Conservation (phyloP, 2,888 invertebrate genomes). For the Cantharis nigra region DNA sequence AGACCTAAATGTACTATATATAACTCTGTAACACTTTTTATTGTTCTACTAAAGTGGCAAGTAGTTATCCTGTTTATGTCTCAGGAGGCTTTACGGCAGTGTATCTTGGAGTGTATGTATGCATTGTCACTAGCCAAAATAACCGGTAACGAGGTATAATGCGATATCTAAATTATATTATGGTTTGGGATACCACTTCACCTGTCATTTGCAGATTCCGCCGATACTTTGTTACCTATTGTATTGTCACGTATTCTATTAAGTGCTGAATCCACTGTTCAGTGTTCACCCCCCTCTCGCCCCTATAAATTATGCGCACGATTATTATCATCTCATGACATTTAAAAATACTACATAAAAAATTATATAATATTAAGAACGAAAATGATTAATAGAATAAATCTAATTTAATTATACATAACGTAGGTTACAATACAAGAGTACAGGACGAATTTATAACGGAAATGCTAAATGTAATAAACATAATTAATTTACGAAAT, state of each 20-base stretch:
- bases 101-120: slow-evolving; percentile 34
- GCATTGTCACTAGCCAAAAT: slow-evolving; percentile 40
- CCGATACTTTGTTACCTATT: slow-evolving; percentile 41
- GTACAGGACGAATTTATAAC: not conserved
- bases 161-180: slow-evolving; percentile 37
- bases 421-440: too few relatives aligned
- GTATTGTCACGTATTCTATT: slow-evolving; percentile 37
- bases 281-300: too few relatives aligned
- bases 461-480: not conserved
- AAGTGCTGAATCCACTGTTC: slow-evolving; percentile 14
- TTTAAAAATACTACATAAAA: not conserved
- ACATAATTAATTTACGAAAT: not conserved
- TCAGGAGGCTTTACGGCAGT: slow-evolving; percentile 31
- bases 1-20: not conserved
- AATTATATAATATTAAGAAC: not conserved
- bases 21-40: slow-evolving; percentile 13
- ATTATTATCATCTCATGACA: slow-evolving; percentile 4
- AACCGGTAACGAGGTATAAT: slow-evolving; percentile 25
- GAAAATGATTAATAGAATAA: not conserved
- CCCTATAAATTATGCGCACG: slow-evolving; percentile 23
- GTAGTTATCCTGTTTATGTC: slow-evolving; percentile 24
- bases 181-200: slow-evolving; percentile 38
- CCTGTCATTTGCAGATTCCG: slow-evolving; percentile 38
- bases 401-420: not conserved
- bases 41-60: slow-evolving; percentile 30